Evolutionary conservation across 2,888 invertebrate genomes (phyloP), one percentile per base, ranked within the genome.

Genomic region (Cephalotes varians): DNA sequence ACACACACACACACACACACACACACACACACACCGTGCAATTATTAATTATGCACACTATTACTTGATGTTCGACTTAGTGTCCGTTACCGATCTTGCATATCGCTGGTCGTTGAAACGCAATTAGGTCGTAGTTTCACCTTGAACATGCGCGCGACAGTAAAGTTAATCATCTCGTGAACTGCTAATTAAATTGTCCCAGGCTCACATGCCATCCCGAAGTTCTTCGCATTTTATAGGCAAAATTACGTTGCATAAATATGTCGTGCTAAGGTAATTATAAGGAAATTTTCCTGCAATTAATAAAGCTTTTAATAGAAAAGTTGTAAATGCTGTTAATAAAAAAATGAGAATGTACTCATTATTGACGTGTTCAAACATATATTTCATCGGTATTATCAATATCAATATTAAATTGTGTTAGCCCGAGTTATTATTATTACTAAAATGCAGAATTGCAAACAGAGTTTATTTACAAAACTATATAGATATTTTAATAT

Each of bases 31-130:
- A n/a, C n/a, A n/a, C 76, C 71, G 72, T 85, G 3, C 81, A 88
- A 86, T 86, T 83, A 84, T 83, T 72, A 62, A 71, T 49, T 72
- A 62, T 72, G 71, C 51, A 64, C 77, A 51, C 73, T 65, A 76
- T 81, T 87, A 87, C 62, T 64, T 54, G 47, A 81, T 58, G 44
- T 21, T 25, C 4, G 15, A 51, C 31, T 71, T 10, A 44, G 9
- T 34, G 74, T 77, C 82, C 58, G 31, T 83, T 65, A 83, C 77
- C 67, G 56, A 72, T 82, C 58, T 51, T 64, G 40, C 72, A 40
- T 73, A 82, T 54, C 72, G 49, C 62, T 44, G 81, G 21, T 37
- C 51, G 64, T 74, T 76, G 64, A 81, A 87, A 69, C 47, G 80
- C 73, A 85, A 85, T 82, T 85, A 74, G 71, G 71, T 51, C 69